These are phyloP conservation scores for Parauchenoglanis ngamensis DNA, from an alignment of 2,797 vertebrate genomes.

Conservation along the genomic window DNA sequence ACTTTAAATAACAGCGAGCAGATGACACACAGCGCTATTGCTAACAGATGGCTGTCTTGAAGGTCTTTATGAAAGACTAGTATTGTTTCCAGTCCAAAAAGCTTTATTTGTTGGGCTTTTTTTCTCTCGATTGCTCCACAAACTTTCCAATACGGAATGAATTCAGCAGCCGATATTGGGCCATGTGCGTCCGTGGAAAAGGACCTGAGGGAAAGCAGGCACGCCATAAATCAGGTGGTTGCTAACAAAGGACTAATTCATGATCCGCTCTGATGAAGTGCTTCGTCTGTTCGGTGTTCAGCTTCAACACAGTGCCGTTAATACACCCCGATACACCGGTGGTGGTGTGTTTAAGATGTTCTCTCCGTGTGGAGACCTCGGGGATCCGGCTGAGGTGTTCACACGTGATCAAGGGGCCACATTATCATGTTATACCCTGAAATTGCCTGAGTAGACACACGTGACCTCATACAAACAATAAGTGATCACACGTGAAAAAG, in stretches of 20 bases:
- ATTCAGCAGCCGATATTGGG: background rate
- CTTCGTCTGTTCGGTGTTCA: background rate
- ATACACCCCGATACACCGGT: background rate
- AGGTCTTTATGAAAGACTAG: constrained; percentile 35
- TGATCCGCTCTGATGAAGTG: constrained; percentile 30
- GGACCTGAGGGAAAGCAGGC: constrained; percentile 37
- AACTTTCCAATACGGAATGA: constrained; percentile 4
- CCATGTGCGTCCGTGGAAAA: background rate
- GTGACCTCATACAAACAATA: background rate
- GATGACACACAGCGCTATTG: background rate
- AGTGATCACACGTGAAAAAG: background rate
- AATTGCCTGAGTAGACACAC: background rate
- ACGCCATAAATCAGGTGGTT: constrained; percentile 10
- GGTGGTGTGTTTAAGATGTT: background rate
- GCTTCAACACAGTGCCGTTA: background rate
- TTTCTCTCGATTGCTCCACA: background rate
- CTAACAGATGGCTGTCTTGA: constrained; percentile 6
- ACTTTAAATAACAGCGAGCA: background rate
- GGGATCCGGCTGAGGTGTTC: background rate
- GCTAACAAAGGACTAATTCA: constrained; percentile 33
- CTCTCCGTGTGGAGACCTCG: background rate
- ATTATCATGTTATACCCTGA: background rate
- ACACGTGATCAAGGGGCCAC: background rate
- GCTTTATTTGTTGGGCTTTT: background rate
- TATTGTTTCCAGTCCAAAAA: constrained; percentile 35